Evolutionary conservation across 2,797 vertebrate species (phyloP).

Genomic region (Salmo trutta): DNA sequence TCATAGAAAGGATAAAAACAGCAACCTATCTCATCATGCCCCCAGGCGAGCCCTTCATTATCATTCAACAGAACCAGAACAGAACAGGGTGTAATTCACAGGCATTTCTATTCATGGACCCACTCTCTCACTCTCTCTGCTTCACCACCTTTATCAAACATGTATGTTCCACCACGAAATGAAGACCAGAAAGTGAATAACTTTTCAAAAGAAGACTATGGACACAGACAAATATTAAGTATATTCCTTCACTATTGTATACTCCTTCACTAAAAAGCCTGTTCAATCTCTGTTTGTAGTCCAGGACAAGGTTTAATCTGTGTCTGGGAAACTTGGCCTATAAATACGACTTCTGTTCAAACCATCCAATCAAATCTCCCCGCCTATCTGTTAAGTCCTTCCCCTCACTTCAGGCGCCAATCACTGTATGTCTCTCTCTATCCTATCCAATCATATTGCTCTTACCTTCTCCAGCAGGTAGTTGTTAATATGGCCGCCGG

Average conservation of each 20-base stretch:
- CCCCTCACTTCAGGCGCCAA: neutral
- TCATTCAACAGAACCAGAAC: neutral
- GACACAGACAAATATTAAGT: no score
- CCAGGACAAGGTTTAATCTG: no score
- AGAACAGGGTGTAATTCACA: constrained; percentile 30
- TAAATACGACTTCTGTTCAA: neutral
- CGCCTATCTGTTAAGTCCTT: neutral
- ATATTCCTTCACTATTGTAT: no score
- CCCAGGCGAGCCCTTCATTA: constrained; percentile 50
- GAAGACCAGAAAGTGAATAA: neutral
- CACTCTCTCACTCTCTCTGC: constrained; percentile 39
- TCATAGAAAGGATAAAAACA: constrained; percentile 37
- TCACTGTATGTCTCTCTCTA: neutral
- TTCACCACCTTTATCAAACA: constrained; percentile 49
- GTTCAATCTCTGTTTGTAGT: neutral
- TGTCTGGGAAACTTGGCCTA: neutral
- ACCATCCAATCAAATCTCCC: neutral
- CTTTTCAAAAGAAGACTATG: neutral
- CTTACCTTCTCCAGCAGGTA: constrained; percentile 94
- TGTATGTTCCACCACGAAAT: constrained; percentile 34
- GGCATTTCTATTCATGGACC: constrained; percentile 52
- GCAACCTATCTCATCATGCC: constrained; percentile 22
- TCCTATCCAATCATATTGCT: neutral
- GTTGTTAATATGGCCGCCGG: constrained; percentile 92
- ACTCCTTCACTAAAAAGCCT: no score